phyloP scores from a whole-genome alignment of 1,140 invertebrate genomes.

The Tribolium castaneum region DNA sequence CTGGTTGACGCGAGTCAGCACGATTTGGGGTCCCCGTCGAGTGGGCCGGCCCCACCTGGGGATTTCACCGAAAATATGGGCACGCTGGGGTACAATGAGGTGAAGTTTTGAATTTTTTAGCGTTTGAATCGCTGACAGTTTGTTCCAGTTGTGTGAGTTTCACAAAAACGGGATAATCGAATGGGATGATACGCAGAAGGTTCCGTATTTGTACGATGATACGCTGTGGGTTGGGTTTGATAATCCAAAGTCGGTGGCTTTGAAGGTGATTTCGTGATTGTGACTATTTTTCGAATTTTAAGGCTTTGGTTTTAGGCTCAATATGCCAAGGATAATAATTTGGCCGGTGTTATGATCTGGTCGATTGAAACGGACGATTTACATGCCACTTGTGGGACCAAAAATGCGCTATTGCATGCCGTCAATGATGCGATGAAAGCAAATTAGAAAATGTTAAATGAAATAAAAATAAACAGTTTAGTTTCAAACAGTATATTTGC shows the following conservation, averaged over 20 bases:
- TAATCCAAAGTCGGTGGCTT: slow-evolving; percentile 67
- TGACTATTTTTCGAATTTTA: neutral
- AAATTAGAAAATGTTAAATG: neutral
- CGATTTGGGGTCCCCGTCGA: slow-evolving; percentile 64
- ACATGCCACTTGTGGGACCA: slow-evolving; percentile 65
- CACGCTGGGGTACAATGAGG: slow-evolving; percentile 73
- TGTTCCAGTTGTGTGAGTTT: slow-evolving; percentile 52
- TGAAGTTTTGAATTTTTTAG: slow-evolving; percentile 53
- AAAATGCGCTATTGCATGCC: slow-evolving; percentile 70
- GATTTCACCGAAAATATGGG: slow-evolving; percentile 70
- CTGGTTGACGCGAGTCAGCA: slow-evolving; percentile 63
- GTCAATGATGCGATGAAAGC: slow-evolving; percentile 63
- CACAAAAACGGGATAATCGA: slow-evolving; percentile 62
- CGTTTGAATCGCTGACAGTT: slow-evolving; percentile 68
- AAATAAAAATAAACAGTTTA: neutral
- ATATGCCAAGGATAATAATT: slow-evolving; percentile 53
- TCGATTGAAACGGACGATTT: slow-evolving; percentile 76
- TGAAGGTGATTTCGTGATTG: slow-evolving; percentile 63
- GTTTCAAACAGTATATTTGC: too few relatives aligned
- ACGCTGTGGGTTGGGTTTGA: slow-evolving; percentile 84
- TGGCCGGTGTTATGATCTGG: slow-evolving; percentile 81
- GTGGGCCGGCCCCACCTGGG: slow-evolving; percentile 67
- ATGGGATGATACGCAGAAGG: slow-evolving; percentile 68
- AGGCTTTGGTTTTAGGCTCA: slow-evolving; percentile 48
- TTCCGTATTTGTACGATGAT: slow-evolving; percentile 73